Conservation (phyloP, 2,888 invertebrate genomes). For the Amiota minor region DNA sequence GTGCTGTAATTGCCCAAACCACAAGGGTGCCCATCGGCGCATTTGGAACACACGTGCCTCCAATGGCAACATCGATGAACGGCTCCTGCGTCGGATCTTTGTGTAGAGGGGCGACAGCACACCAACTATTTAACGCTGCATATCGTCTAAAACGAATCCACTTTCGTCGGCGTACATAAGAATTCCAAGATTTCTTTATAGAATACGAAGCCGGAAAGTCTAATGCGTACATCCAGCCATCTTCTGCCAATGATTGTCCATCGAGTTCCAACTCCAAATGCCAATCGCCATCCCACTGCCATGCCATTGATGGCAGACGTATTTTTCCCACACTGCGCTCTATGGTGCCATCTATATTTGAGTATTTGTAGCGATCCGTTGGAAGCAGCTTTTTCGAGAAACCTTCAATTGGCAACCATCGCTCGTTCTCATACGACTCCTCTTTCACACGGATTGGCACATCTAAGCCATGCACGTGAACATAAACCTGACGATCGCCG, state of each 20-base stretch:
- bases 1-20: slow-evolving; percentile 95
- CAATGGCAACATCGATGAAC: slow-evolving; percentile 91
- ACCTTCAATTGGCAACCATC: slow-evolving; percentile 93
- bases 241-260: slow-evolving; percentile 90
- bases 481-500: slow-evolving; percentile 92
- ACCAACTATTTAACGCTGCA: slow-evolving; percentile 93
- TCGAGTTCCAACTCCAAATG: slow-evolving; percentile 87
- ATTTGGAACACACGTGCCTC: slow-evolving; percentile 87
- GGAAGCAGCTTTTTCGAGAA: slow-evolving; percentile 88
- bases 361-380: slow-evolving; percentile 90
- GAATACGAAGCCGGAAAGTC: slow-evolving; percentile 91
- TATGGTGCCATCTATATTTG: slow-evolving; percentile 86
- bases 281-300: slow-evolving; percentile 98
- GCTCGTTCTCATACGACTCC: slow-evolving; percentile 93
- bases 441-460: slow-evolving; percentile 92
- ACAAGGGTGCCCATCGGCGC: slow-evolving; percentile 83
- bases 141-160: slow-evolving; percentile 92
- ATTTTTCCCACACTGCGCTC: slow-evolving; percentile 87
- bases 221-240: slow-evolving; percentile 95
- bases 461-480: slow-evolving; percentile 91
- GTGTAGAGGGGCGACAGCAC: slow-evolving; percentile 89
- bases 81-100: slow-evolving; percentile 93
- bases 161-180: slow-evolving; percentile 89
- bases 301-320: slow-evolving; percentile 91
- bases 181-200: slow-evolving; percentile 88